Conservation (phyloP, 2,113 vertebrate species). For the Pterophyllum scalare region DNA sequence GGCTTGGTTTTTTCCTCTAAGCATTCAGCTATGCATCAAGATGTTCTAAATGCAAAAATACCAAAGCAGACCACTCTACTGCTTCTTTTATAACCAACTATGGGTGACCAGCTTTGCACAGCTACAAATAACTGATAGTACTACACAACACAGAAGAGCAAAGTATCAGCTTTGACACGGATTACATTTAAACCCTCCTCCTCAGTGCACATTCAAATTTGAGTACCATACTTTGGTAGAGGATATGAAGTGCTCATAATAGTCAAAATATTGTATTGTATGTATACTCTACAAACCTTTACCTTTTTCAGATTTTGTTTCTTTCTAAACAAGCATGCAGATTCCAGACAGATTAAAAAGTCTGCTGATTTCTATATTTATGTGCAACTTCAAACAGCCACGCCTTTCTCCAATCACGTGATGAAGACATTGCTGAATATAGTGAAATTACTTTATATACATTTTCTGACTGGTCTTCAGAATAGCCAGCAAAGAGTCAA, state of each 20-base stretch:
- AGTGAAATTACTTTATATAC: neutral
- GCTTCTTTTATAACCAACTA: neutral
- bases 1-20: neutral
- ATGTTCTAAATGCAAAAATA: neutral
- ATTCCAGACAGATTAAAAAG: neutral
- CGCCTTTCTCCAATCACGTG: neutral
- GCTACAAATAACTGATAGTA: neutral
- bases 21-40: slow-evolving; percentile 1
- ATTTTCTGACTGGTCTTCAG: neutral
- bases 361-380: neutral
- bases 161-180: neutral
- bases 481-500: neutral
- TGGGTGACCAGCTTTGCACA: neutral
- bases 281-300: neutral
- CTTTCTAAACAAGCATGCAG: neutral
- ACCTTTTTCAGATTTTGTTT: neutral
- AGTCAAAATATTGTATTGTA: slow-evolving; percentile 4
- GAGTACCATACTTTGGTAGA: neutral
- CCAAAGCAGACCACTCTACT: neutral
- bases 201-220: neutral
- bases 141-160: neutral
- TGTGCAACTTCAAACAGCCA: neutral
- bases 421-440: neutral
- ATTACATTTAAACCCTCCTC: neutral
- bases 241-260: neutral